Evolutionary conservation across 2,888 invertebrate genomes (phyloP).

Genomic region (Mythimna ferrago): DNA sequence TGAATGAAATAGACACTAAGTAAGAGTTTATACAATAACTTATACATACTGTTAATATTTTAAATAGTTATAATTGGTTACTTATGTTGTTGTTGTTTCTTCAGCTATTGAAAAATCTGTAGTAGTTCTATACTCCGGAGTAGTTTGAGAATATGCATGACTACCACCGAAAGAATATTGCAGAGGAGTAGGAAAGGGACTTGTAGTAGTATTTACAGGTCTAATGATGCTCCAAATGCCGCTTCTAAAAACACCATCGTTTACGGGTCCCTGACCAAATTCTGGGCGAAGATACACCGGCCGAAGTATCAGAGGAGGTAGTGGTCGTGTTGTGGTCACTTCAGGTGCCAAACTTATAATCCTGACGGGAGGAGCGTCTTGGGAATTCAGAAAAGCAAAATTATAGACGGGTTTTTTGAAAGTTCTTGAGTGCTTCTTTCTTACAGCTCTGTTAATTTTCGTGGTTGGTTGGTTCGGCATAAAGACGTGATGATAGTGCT

Average conservation of each 20-base stretch:
- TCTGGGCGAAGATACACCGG: slow-evolving; percentile 77
- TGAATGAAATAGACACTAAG: slow-evolving; percentile 19
- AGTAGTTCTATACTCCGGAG: slow-evolving; percentile 1
- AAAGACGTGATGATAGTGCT: slow-evolving; percentile 73
- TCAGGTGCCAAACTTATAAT: slow-evolving; percentile 74
- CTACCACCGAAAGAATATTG: not conserved
- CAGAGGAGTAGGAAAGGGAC: slow-evolving; percentile 3
- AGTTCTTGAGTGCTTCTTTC: slow-evolving; percentile 43
- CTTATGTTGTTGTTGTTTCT: not conserved
- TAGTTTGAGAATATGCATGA: not conserved
- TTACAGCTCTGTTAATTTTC: slow-evolving; percentile 21
- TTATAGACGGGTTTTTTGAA: slow-evolving; percentile 69
- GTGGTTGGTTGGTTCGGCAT: slow-evolving; percentile 52
- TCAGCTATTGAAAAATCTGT: not conserved
- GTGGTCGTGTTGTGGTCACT: slow-evolving; percentile 59
- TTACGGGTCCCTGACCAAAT: slow-evolving; percentile 55
- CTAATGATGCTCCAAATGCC: slow-evolving; percentile 58
- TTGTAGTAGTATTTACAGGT: slow-evolving; percentile 34
- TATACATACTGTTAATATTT: too few relatives aligned
- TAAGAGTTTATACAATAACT: not conserved
- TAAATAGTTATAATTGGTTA: too few relatives aligned
- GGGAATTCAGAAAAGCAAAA: slow-evolving; percentile 74
- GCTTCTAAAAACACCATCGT: slow-evolving; percentile 65
- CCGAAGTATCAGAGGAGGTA: slow-evolving; percentile 64
- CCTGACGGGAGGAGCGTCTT: slow-evolving; percentile 72